Percentiles rank a stretch among this genome's conserved stretches.
These are phyloP conservation scores for Bergia puertoricense DNA, from an alignment of 92 coral and sea anemone species.

Conservation along the genomic window DNA sequence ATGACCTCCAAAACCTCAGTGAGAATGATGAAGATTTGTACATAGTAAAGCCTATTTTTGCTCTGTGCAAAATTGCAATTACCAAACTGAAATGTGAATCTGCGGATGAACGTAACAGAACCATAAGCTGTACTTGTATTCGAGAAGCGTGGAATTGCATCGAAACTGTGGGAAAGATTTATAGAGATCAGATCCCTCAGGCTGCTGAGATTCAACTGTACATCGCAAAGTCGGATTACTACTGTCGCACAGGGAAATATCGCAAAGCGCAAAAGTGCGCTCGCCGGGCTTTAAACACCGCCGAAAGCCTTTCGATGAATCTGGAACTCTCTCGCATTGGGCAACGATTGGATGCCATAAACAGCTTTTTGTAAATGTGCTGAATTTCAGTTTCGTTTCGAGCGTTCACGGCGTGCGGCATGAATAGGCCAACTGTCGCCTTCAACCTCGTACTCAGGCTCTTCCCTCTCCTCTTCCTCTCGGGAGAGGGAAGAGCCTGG, in stretches of 20 bases:
- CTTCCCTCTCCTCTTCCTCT: no score
- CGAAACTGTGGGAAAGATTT: not conserved
- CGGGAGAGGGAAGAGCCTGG: no score
- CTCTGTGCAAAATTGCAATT: constrained; percentile 26
- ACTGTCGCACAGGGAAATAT: constrained; percentile 6
- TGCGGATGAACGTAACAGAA: not conserved
- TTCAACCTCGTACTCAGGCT: no score
- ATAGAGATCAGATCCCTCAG: not conserved
- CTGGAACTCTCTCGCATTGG: not conserved
- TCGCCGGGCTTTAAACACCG: not conserved
- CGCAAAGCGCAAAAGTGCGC: not conserved
- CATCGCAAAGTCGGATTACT: constrained; percentile 9
- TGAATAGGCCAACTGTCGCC: no score
- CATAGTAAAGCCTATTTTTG: constrained; percentile 16
- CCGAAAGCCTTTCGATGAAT: not conserved
- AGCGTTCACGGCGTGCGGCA: no score
- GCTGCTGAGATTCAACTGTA: constrained; percentile 11
- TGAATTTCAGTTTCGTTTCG: no score
- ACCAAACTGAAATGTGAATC: constrained; percentile 2
- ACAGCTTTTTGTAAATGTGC: not conserved
- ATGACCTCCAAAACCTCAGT: not conserved
- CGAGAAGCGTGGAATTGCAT: constrained; percentile 11
- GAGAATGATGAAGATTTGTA: not conserved
- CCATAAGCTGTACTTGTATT: not conserved
- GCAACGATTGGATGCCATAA: constrained; percentile 10